Evolutionary conservation across 53 echinoderm and acorn worm species (phyloP).

Genomic region (Zoroaster sp.): DNA sequence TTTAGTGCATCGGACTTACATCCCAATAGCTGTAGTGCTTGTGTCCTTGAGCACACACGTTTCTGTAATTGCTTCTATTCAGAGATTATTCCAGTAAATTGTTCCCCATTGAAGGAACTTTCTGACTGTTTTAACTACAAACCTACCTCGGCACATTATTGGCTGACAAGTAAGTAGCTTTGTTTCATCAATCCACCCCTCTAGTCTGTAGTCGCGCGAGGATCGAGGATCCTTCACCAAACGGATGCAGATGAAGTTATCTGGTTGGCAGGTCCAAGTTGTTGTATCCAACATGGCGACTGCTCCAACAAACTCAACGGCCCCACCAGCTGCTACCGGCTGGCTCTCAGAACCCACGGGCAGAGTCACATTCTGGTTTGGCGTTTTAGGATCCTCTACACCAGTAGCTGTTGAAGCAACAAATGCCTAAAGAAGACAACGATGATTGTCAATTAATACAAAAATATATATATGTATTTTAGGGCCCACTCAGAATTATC

Average conservation of each 20-base stretch:
- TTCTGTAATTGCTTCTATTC: too few relatives aligned
- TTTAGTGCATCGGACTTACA: too few relatives aligned
- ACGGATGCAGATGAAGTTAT: conserved; percentile 45
- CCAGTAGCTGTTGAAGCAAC: neutral
- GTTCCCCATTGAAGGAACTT: too few relatives aligned
- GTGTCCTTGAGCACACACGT: too few relatives aligned
- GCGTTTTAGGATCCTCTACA: neutral
- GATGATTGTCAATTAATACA: too few relatives aligned
- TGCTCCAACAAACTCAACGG: neutral
- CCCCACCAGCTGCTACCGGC: neutral
- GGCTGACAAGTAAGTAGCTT: neutral
- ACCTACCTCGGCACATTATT: conserved; percentile 34
- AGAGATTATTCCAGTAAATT: too few relatives aligned
- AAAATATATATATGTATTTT: too few relatives aligned
- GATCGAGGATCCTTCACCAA: conserved; percentile 20
- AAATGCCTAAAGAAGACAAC: neutral
- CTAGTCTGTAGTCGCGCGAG: conserved; percentile 1
- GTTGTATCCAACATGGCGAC: conserved; percentile 27
- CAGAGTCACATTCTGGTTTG: neutral
- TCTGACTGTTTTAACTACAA: too few relatives aligned
- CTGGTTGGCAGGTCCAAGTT: neutral
- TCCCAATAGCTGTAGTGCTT: too few relatives aligned
- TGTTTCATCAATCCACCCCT: neutral
- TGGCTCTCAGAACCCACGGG: conserved; percentile 6
- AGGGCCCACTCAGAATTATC: too few relatives aligned